A percentile compares a stretch with the other conserved stretches of the same genome.
Evolutionary conservation across 30 jellyfish, hydroid and myxozoan species (phyloP).

Genomic region (Clytia hemisphaerica): DNA sequence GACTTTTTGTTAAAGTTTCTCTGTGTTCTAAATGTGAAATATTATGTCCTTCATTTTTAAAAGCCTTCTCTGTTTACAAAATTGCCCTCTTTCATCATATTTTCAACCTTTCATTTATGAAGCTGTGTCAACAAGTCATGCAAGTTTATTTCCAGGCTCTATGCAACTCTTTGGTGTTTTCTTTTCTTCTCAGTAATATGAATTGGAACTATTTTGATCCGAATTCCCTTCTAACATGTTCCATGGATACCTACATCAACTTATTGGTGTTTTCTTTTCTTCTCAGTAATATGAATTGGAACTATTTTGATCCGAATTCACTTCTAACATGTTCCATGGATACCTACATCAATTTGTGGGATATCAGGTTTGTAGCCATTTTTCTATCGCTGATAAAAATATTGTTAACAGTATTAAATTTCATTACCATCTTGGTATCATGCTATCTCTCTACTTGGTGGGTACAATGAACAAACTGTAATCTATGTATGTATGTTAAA

Average conservation of each 20-base stretch:
- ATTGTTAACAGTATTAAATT: too few species aligned
- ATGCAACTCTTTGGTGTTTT: too few species aligned
- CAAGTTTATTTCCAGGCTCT: too few species aligned
- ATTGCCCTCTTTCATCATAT: too few species aligned
- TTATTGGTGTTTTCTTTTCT: slow-evolving; percentile 68
- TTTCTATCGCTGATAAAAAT: background rate
- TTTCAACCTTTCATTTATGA: too few species aligned
- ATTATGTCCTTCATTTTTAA: too few species aligned
- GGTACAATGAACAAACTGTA: too few species aligned
- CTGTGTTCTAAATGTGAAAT: too few species aligned
- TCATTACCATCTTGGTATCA: background rate
- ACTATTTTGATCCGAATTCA: slow-evolving; percentile 38
- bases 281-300: slow-evolving; percentile 85
- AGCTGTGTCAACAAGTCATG: too few species aligned
- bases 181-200: slow-evolving; percentile 49
- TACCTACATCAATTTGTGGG: slow-evolving; percentile 88
- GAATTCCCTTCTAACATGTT: slow-evolving; percentile 66
- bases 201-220: slow-evolving; percentile 78
- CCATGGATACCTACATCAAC: slow-evolving; percentile 91
- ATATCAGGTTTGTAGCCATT: slow-evolving; percentile 49
- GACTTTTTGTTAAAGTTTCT: background rate
- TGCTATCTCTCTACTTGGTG: background rate
- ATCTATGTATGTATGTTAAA: too few species aligned
- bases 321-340: slow-evolving; percentile 96
- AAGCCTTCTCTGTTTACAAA: too few species aligned